phyloP scores from a whole-genome alignment of 2,888 invertebrate species.

The Lissocephala sabroskyi region DNA sequence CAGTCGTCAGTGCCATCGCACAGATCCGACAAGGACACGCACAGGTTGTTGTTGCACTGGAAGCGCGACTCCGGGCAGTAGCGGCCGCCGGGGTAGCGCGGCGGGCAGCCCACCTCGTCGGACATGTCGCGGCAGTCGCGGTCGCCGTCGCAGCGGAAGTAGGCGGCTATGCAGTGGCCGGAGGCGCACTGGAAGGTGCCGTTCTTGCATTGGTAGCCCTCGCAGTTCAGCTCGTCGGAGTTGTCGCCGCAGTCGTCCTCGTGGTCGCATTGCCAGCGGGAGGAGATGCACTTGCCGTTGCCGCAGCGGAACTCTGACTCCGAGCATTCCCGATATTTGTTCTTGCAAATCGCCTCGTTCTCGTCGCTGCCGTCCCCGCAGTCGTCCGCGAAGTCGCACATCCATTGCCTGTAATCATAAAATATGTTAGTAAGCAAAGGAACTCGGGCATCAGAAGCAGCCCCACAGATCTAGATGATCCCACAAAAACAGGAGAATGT shows the following conservation, averaged over 20 bases:
- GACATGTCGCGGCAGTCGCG: conserved; percentile 91
- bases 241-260: conserved; percentile 98
- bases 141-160: conserved; percentile 91
- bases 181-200: conserved; percentile 93
- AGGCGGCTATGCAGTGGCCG: conserved; percentile 93
- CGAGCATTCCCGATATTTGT: conserved; percentile 90
- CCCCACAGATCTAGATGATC: no score
- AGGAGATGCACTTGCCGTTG: conserved; percentile 93
- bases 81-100: conserved; percentile 88
- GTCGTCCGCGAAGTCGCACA: conserved; percentile 97
- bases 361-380: conserved; percentile 97
- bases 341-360: conserved; percentile 84
- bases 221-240: conserved; percentile 89
- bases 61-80: conserved; percentile 93
- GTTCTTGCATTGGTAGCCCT: conserved; percentile 88
- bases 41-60: conserved; percentile 93
- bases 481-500: no score
- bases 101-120: conserved; percentile 91
- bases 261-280: conserved; percentile 94
- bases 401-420: conserved; percentile 84
- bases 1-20: conserved; percentile 97
- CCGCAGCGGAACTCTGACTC: conserved; percentile 92
- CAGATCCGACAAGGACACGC: conserved; percentile 89
- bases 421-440: no score
- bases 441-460: no score